Percentiles rank a stretch among this genome's conserved stretches.
Conservation (phyloP, 2,113 vertebrate genomes). For the Megaptera novaeangliae region DNA sequence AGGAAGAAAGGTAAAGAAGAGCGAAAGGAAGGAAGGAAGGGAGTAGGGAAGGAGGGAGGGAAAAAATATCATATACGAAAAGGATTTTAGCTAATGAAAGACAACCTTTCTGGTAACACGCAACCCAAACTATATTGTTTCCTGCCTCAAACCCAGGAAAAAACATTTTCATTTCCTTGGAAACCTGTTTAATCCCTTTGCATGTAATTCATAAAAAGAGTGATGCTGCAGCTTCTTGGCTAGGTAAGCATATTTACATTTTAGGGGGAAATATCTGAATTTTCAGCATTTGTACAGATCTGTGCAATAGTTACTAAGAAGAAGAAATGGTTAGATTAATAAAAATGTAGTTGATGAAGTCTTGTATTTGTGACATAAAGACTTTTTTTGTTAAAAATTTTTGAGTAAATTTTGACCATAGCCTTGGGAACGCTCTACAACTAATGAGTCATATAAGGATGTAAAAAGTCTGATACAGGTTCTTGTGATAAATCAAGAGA, state of each 20-base stretch:
- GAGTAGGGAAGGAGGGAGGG: neutral
- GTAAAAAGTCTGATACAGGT: neutral
- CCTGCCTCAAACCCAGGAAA: neutral
- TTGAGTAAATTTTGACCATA: neutral
- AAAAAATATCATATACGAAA: neutral
- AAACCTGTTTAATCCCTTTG: neutral
- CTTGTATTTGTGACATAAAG: neutral
- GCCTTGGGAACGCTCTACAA: neutral
- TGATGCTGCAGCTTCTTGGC: neutral
- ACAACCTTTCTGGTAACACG: neutral
- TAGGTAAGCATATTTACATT: neutral
- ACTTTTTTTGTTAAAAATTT: neutral
- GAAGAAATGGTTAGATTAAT: neutral
- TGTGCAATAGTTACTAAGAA: neutral
- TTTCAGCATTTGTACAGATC: neutral
- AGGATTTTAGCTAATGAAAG: neutral
- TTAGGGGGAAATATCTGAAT: neutral
- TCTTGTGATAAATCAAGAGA: neutral
- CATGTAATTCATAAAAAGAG: neutral
- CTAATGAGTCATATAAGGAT: neutral
- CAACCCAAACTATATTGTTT: neutral
- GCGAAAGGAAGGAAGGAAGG: neutral
- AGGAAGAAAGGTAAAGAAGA: neutral
- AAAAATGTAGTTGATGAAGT: neutral
- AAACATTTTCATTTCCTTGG: neutral